Evolutionary conservation across 2,797 vertebrate species (phyloP).

Genomic region (Buphagus erythrorhynchus): DNA sequence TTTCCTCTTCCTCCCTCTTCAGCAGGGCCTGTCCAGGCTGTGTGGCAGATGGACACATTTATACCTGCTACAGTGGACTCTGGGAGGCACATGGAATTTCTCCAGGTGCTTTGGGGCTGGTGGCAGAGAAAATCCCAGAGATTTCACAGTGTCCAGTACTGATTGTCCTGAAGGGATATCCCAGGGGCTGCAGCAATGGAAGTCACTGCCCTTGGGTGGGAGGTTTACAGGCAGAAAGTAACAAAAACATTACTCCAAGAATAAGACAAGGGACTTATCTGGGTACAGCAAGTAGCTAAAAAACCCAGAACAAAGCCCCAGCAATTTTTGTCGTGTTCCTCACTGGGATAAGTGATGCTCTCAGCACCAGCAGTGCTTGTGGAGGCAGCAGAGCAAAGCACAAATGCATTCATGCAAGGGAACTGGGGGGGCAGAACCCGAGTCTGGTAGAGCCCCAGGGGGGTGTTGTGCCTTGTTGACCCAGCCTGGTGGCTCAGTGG

Average conservation of each 20-base stretch:
- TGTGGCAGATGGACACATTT: rapidly evolving
- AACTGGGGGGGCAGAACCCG: not conserved
- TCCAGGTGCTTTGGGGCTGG: not conserved
- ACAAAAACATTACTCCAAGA: not conserved
- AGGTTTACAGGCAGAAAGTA: not conserved
- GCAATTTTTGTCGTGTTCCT: not conserved
- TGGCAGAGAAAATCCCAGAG: not conserved
- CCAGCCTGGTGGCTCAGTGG: not conserved
- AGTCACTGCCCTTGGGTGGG: not conserved
- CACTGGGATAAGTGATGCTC: not conserved
- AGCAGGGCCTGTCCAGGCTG: not conserved
- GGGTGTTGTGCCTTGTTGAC: not conserved
- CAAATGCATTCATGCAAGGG: not conserved
- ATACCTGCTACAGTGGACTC: not conserved
- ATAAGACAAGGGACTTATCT: not conserved
- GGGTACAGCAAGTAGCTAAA: not conserved
- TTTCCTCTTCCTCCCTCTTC: not conserved
- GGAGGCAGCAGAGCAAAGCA: not conserved
- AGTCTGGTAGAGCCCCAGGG: not conserved
- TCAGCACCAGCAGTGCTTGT: not conserved
- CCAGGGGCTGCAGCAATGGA: not conserved
- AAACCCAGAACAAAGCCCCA: not conserved
- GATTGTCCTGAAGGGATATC: rapidly evolving
- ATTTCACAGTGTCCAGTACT: rapidly evolving
- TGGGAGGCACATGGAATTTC: rapidly evolving